Evolutionary conservation across 2,888 invertebrate genomes (phyloP), one percentile per base, ranked within the genome.

Genomic region (Ganaspis brasiliensis): DNA sequence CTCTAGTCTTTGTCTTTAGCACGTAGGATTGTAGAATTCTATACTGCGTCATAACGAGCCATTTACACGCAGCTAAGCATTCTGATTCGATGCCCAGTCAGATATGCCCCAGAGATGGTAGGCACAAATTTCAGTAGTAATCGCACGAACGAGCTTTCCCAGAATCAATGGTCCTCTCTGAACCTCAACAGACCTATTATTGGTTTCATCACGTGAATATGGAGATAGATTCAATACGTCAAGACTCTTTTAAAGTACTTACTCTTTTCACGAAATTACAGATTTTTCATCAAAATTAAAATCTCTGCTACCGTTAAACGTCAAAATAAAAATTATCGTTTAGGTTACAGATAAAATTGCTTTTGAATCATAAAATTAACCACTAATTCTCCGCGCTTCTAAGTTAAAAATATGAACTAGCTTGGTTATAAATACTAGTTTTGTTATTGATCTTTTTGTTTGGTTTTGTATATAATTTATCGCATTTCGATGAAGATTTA

Each of bases 11-110:
- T 67, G 67, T 67, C 8, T n/a, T 8, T 24, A 45, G 40, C 45
- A 45, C 9, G 59, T 9, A 26, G 31, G n/a, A 31, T 59, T 59
- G 24, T 24, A 40, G 45, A 67, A 67, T 52, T 52, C 45, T 40
- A 26, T 26, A 67, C 24, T 45, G 67, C 24, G 45, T 49, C 45
- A 67, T 67, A 67, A 67, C 67, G 67, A 67, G 45, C 67, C 45
- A 67, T 67, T 67, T 24, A 45, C 67, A 67, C 67, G 67, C 45
- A 67, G 45, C 67, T 67, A 49, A 67, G 67, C 67, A 67, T 45
- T 10, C n/a, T 24, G 45, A 67, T 45, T 24, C 45, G 67, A 67
- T 45, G 67, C 45, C 45, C 45, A 45, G 67, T 67, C 8, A 21
- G 67, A 49, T 67, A 67, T 67, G 10, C 45, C 45, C 67, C 67